Conservation (phyloP, 2,797 vertebrate genomes). For the Mionectes olivaceus region DNA sequence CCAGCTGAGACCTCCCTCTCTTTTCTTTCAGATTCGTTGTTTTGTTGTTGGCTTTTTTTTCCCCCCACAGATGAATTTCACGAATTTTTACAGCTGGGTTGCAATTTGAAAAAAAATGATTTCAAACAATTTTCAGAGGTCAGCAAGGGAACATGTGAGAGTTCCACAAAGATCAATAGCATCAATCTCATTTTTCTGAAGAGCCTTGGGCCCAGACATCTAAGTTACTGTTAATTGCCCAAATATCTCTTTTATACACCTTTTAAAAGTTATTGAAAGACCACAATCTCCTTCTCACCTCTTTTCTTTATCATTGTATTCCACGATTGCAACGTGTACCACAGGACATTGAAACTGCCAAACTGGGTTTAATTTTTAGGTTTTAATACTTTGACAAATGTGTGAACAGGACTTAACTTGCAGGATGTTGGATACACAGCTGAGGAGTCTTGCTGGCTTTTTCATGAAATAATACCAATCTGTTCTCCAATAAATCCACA, state of each 20-base stretch:
- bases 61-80: neutral
- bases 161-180: neutral
- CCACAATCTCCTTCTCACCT: neutral
- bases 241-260: neutral
- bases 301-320: neutral
- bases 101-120: neutral
- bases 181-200: neutral
- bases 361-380: neutral
- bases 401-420: neutral
- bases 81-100: neutral
- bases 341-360: neutral
- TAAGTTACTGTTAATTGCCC: neutral
- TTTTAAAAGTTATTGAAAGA: neutral
- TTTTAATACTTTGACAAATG: neutral
- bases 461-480: constrained; percentile 48
- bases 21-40: neutral
- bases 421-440: neutral
- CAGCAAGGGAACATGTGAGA: neutral
- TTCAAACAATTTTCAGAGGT: neutral
- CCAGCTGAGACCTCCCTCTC: neutral
- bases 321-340: neutral
- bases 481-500: constrained; percentile 51
- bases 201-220: neutral
- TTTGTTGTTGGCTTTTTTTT: neutral
- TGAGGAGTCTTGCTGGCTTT: neutral